These are phyloP conservation scores for Tapirus indicus DNA, from an alignment of 2,797 vertebrate genomes.

Conservation along the genomic window DNA sequence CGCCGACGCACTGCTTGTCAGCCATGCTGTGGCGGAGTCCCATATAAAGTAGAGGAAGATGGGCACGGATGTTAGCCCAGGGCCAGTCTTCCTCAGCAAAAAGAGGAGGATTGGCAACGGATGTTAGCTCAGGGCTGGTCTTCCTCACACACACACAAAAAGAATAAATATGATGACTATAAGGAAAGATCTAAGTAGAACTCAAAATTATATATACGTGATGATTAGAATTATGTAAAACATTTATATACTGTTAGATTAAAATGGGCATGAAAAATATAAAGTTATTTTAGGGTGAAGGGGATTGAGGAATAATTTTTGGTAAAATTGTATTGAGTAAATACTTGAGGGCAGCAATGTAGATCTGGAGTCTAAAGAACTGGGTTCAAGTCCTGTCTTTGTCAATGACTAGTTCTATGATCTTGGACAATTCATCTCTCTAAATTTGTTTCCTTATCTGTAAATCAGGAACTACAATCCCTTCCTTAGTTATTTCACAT, in stretches of 20 bases:
- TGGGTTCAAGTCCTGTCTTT: conserved; percentile 15
- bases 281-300: conserved; percentile 49
- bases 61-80: too few species aligned
- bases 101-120: too few species aligned
- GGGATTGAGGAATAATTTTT: conserved; percentile 32
- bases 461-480: neutral
- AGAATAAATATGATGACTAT: conserved; percentile 56
- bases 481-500: neutral
- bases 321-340: conserved; percentile 41
- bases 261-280: conserved; percentile 42
- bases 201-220: conserved; percentile 21
- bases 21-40: too few species aligned
- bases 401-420: conserved; percentile 6
- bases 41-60: too few species aligned
- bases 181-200: conserved; percentile 52
- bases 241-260: conserved; percentile 24
- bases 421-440: conserved; percentile 26
- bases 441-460: conserved; percentile 46
- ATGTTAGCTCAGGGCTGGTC: too few species aligned
- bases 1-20: too few species aligned
- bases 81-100: too few species aligned
- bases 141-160: neutral
- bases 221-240: conserved; percentile 33
- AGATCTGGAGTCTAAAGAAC: conserved; percentile 19
- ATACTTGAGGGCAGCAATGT: neutral